These are phyloP conservation scores for Escarpia spicata DNA, from an alignment of 2,888 invertebrate species.

Conservation along the genomic window DNA sequence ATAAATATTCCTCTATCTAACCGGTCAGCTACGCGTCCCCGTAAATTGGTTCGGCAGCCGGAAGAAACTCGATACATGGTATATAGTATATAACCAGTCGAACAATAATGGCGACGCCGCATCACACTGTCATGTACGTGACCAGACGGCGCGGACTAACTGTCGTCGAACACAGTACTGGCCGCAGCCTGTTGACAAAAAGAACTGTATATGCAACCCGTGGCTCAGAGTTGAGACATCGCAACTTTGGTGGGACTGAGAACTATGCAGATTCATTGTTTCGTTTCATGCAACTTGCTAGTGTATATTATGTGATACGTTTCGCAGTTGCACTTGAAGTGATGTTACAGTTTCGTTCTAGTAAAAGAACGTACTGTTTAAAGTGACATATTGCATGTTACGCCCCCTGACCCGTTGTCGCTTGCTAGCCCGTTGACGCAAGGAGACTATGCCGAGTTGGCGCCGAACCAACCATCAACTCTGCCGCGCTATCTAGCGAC, in stretches of 20 bases:
- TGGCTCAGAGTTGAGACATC: background rate
- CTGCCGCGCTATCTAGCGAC: background rate
- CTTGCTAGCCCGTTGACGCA: background rate
- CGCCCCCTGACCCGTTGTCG: background rate
- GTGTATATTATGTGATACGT: background rate
- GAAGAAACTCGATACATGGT: background rate
- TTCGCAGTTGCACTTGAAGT: background rate
- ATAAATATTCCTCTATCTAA: no score
- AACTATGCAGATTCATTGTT: background rate
- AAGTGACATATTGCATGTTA: background rate
- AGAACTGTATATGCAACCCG: background rate
- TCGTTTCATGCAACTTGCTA: background rate
- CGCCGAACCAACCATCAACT: background rate
- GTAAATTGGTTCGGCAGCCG: background rate
- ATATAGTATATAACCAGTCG: background rate
- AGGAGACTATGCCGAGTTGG: background rate
- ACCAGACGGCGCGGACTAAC: background rate
- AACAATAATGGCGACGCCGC: background rate
- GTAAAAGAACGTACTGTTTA: background rate
- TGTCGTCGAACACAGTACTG: background rate
- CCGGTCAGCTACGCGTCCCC: background rate
- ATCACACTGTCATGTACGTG: background rate
- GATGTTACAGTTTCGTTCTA: no score
- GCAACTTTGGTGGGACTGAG: background rate
- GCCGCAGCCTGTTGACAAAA: background rate